Evolutionary conservation across 2,888 invertebrate species (phyloP), one percentile per base, ranked within the genome.

Genomic region (Elysia crispata): DNA sequence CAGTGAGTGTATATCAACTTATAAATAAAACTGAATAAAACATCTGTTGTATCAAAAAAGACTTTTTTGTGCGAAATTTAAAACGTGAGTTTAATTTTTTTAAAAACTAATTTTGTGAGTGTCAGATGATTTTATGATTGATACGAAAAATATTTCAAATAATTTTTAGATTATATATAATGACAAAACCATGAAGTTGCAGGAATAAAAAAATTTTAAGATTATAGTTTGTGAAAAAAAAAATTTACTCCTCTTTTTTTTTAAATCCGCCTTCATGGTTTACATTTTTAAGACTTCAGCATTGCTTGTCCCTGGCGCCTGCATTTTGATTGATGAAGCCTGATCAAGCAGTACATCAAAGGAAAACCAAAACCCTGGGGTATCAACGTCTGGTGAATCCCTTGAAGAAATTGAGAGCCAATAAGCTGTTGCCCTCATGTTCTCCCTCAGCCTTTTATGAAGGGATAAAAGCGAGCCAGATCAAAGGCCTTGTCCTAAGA

Each of bases 301-400:
- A 6, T 23, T 23, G n/a, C n/a, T 23, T 23, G 23, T 60, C 15
- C 60, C 60, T 20, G 60, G 60, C 3, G 15, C 60, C 20, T 23
- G 60, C 23, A 20, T 60, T 23, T 3, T 18, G 6, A 60, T 73
- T 50, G 73, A 73, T 73, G 79, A 75, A 25, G 75, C 75, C n/a
- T 79, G 74, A 74, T 77, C 28, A 70, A 77, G 70, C 70, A 77
- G 15, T 77, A 62, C 41, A 41, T 70, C 6, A 69, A 70, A 41
- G 66, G 25, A 23, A 77, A 60, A 60, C 77, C 77, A 11, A 77
- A 69, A 23, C 77, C 77, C 30, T 69, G 77, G n/a, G 77, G 77
- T 8, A 60, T 77, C 70, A 77, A 60, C 41, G 54, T 77, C 13
- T 77, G 77, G 77, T 77, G 77, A n/a, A n/a, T n/a, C n/a, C n/a